phyloP scores from a whole-genome alignment of 2,797 vertebrate genomes.

The Sardinella longiceps region DNA sequence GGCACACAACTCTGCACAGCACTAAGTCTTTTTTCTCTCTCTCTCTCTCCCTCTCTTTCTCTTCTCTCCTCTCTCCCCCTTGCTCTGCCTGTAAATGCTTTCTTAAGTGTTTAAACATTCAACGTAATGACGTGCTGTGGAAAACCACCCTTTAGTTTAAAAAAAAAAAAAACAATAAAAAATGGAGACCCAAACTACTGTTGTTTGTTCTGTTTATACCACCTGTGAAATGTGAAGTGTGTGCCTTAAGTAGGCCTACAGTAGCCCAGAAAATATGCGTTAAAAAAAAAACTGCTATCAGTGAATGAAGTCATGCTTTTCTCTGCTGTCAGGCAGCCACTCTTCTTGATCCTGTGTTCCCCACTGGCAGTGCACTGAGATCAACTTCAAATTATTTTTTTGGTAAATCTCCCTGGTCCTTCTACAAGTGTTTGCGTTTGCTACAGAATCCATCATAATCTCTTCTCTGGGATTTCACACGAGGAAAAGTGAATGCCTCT shows the following conservation, averaged over 20 bases:
- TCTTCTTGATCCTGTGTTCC: background rate
- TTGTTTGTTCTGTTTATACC: background rate
- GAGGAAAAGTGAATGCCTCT: background rate
- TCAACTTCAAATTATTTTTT: background rate
- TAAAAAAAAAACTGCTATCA: background rate
- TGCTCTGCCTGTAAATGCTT: conserved; percentile 56
- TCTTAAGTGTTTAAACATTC: conserved; percentile 79
- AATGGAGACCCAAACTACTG: background rate
- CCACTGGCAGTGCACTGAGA: background rate
- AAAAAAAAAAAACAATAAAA: conserved; percentile 52
- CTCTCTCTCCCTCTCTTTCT: conserved; percentile 20
- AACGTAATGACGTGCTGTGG: conserved; percentile 72
- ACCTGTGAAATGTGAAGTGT: background rate
- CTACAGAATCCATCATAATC: background rate
- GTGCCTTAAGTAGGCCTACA: background rate
- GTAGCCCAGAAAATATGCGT: background rate
- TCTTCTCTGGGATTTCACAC: background rate
- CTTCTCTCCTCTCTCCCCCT: conserved; percentile 31
- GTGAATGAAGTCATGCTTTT: background rate
- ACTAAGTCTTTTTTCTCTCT: conserved; percentile 57
- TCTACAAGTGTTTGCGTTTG: background rate
- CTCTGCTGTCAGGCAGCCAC: background rate
- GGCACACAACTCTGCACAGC: conserved; percentile 67
- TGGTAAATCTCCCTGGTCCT: background rate
- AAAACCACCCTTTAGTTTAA: conserved; percentile 71